Evolutionary conservation across 2,113 vertebrate species (phyloP).

Genomic region (Acrocephalus kingi): DNA sequence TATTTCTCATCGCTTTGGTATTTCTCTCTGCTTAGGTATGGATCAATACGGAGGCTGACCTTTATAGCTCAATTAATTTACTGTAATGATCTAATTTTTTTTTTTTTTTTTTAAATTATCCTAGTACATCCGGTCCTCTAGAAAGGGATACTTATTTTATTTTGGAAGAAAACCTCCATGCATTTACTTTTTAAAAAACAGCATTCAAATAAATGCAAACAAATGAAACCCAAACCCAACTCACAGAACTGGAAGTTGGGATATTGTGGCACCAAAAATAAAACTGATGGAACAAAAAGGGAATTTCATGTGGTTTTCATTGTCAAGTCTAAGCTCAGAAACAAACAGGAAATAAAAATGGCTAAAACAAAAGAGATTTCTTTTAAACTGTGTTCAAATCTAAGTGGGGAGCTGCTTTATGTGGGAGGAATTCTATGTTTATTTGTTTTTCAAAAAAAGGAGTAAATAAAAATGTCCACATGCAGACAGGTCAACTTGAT

Average conservation of each 20-base stretch:
- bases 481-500: slow-evolving; percentile 35
- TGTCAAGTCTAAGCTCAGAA: slow-evolving; percentile 63
- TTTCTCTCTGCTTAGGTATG: background rate
- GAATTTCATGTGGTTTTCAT: slow-evolving; percentile 68
- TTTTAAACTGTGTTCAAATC: slow-evolving; percentile 58
- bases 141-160: background rate
- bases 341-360: slow-evolving; percentile 70
- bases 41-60: background rate
- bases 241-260: slow-evolving; percentile 8
- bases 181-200: background rate
- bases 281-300: slow-evolving; percentile 65
- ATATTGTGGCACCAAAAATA: slow-evolving; percentile 54
- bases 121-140: background rate
- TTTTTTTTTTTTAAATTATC: background rate
- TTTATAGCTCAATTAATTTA: background rate
- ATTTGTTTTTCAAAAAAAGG: slow-evolving; percentile 57
- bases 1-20: background rate
- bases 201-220: background rate
- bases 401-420: slow-evolving; percentile 52
- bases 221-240: background rate
- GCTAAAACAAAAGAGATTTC: slow-evolving; percentile 58
- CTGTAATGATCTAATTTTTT: background rate
- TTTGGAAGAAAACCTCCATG: background rate
- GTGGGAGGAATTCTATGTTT: slow-evolving; percentile 47
- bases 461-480: slow-evolving; percentile 51